phyloP scores from a whole-genome alignment of 1,140 invertebrate genomes.

The Nautilus pompilius region DNA sequence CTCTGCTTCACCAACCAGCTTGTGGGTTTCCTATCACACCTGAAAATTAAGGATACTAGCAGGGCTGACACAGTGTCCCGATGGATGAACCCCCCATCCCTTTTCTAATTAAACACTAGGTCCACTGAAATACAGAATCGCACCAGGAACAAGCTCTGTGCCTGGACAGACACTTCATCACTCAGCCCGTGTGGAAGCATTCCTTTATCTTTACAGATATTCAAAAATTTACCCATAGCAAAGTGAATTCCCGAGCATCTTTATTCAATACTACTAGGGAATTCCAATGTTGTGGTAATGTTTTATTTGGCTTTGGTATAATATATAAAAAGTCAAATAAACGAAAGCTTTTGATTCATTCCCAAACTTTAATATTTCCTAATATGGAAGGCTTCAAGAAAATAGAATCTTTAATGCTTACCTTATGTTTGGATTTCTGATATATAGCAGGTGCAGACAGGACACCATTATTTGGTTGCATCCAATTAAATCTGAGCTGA shows the following conservation, averaged over 20 bases:
- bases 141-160: too few relatives aligned
- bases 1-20: too few relatives aligned
- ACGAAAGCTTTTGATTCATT: not conserved
- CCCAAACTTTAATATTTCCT: not conserved
- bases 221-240: not conserved
- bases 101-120: too few relatives aligned
- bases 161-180: too few relatives aligned
- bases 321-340: not conserved
- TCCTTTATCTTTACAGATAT: too few relatives aligned
- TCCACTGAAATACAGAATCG: too few relatives aligned
- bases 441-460: conserved; percentile 31
- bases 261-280: not conserved
- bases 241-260: not conserved
- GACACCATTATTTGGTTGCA: conserved; percentile 25
- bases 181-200: too few relatives aligned
- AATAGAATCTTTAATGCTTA: conserved; percentile 12
- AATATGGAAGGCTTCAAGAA: not conserved
- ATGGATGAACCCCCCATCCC: too few relatives aligned
- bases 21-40: too few relatives aligned
- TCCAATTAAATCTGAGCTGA: conserved; percentile 34
- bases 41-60: too few relatives aligned
- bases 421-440: conserved; percentile 36
- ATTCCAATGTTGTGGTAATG: not conserved
- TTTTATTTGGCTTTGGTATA: too few relatives aligned
- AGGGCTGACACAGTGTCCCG: too few relatives aligned